Evolutionary conservation across 2,113 vertebrate genomes (phyloP), one percentile per base, ranked within the genome.

Genomic region (Cynocephalus volans): DNA sequence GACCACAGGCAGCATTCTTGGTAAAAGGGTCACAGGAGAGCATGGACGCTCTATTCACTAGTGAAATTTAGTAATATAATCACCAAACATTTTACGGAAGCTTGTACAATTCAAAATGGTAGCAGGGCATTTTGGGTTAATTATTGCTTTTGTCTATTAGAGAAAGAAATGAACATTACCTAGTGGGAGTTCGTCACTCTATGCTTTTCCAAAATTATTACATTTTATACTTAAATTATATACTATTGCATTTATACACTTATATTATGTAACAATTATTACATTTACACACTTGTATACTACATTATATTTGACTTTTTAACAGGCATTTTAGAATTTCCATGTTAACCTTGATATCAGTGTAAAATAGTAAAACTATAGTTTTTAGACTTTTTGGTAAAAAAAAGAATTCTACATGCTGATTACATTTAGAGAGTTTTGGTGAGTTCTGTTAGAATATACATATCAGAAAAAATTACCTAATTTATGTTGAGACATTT

Each of bases 391-490:
- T 72, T 95, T 93, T 92, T 28, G 14, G 5, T 80, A 45, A 52
- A 75, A 33, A 58, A n/a, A n/a, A n/a, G n/a, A 56, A 26, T 3
- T 52, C 4, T 48, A 14, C 0, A 80, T 4, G 65, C 28, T 64
- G 36, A 93, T 79, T 84, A 60, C 11, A 94, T 52, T 17, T 60
- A 67, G 23, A 65, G 23, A 90, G 13, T n/a, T 52, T 95, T 85
- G 77, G 21, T 58, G 14, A 94, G 93, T 93, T 94, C 58, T 83
- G 45, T 86, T 93, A 83, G 15, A 75, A 54, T 80, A 41, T 33
- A 26, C 6, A 41, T 31, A 73, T n/a, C 28, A 28, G 62, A 2
- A 50, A 84, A 85, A 62, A 58, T n/a, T n/a, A n/a, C n/a, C n/a
- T n/a, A n/a, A n/a, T n/a, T n/a, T 81, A 23, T 26, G 5, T 17